Conservation (phyloP, 2,888 invertebrate species). For the Bhutanitis thaidina region DNA sequence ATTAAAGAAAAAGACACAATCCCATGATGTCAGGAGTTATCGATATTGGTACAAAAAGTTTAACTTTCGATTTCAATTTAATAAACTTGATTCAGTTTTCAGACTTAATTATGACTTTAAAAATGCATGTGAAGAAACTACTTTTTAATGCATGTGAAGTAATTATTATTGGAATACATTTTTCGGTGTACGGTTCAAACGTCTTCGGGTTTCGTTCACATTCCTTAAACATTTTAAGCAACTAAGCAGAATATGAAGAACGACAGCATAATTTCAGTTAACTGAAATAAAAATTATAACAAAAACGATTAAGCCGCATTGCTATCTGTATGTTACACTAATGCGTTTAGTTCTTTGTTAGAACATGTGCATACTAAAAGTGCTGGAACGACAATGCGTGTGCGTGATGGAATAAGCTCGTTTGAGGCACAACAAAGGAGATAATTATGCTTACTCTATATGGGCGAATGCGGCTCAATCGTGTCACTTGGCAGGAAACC, state of each 20-base stretch:
- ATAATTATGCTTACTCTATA: conserved; percentile 69
- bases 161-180: too few species aligned
- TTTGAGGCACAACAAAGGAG: conserved; percentile 28
- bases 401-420: conserved; percentile 27
- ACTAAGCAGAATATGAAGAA: neutral
- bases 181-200: too few species aligned
- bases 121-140: too few species aligned
- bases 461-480: conserved; percentile 75
- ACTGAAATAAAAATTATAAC: neutral
- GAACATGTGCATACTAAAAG: conserved; percentile 9
- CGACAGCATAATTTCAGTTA: too few species aligned
- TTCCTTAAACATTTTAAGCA: neutral
- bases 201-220: too few species aligned
- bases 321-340: neutral
- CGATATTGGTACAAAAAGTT: too few species aligned
- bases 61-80: too few species aligned
- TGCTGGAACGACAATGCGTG: conserved; percentile 10
- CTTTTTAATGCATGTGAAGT: too few species aligned
- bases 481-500: conserved; percentile 76
- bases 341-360: neutral
- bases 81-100: too few species aligned
- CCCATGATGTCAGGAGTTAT: too few species aligned
- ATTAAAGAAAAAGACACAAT: too few species aligned
- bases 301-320: conserved; percentile 8
- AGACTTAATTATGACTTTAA: too few species aligned